Conservation (phyloP, 1,140 invertebrate species). For the Pseudomyrmex pallidus region DNA sequence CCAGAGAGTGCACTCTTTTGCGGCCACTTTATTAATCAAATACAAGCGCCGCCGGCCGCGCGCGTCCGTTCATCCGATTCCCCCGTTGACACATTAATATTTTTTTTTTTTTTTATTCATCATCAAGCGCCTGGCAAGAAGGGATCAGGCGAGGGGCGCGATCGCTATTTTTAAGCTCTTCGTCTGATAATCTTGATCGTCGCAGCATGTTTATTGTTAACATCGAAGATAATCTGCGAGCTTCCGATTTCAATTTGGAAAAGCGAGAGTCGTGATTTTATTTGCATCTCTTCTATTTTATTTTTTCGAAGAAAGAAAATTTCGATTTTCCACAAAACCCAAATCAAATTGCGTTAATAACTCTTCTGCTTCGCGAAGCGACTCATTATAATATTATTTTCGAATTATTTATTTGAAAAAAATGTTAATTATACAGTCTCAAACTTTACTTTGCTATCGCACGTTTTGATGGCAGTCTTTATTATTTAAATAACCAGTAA, state of each 20-base stretch:
- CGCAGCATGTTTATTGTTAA: constrained; percentile 4
- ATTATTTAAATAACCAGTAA: no score
- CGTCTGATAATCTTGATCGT: constrained; percentile 26
- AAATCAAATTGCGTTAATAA: neutral
- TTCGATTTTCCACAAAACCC: neutral
- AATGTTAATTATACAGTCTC: no score
- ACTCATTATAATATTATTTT: no score
- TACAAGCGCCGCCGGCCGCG: constrained; percentile 17
- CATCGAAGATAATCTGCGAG: neutral
- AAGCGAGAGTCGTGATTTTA: neutral
- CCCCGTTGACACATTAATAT: neutral
- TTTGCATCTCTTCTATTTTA: neutral
- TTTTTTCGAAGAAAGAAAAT: neutral
- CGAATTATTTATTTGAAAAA: no score
- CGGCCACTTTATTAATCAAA: constrained; percentile 75
- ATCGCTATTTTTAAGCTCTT: neutral
- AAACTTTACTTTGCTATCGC: no score
- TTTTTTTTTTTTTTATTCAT: neutral
- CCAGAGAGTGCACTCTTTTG: constrained; percentile 59
- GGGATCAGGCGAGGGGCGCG: neutral
- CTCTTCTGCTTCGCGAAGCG: no score
- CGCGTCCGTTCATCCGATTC: constrained; percentile 13
- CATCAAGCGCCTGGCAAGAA: neutral
- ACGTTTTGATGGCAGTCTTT: no score
- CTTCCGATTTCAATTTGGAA: neutral